phyloP scores from a whole-genome alignment of 2,888 invertebrate genomes.

The Pycnomerus fuliginosus region DNA sequence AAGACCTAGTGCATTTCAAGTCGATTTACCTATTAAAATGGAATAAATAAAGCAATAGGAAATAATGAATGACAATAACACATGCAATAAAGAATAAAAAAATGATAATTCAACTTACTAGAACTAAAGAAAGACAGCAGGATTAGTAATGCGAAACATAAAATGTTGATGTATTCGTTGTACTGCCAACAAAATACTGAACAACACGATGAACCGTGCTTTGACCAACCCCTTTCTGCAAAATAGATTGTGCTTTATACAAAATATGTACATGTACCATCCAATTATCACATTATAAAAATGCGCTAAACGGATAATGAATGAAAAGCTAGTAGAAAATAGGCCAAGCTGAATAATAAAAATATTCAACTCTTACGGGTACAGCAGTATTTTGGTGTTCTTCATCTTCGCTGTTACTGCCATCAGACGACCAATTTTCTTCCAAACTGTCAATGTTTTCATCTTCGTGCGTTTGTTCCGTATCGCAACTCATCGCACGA shows the following conservation, averaged over 20 bases:
- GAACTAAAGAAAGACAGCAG: constrained; percentile 46
- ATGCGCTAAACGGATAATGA: constrained; percentile 62
- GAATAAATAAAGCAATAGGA: constrained; percentile 1
- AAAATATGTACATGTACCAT: too few species aligned
- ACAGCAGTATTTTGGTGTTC: constrained; percentile 51
- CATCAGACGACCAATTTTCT: constrained; percentile 88
- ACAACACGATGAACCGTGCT: constrained; percentile 64
- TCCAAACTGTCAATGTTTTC: constrained; percentile 59
- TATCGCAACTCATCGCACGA: constrained; percentile 50
- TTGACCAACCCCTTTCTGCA: constrained; percentile 45
- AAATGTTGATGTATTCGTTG: constrained; percentile 64
- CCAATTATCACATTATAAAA: too few species aligned
- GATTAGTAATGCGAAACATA: constrained; percentile 58
- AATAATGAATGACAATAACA: constrained; percentile 21
- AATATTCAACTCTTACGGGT: constrained; percentile 36
- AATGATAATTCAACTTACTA: constrained; percentile 43
- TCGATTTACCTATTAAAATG: too few species aligned
- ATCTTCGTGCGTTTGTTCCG: constrained; percentile 45
- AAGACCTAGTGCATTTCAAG: too few species aligned
- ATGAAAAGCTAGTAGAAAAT: constrained; percentile 1
- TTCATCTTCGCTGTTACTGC: constrained; percentile 88
- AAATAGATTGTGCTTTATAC: too few species aligned
- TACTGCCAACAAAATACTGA: constrained; percentile 63
- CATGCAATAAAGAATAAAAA: constrained; percentile 29
- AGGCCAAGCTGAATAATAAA: not conserved